These are phyloP conservation scores for Meriones unguiculatus DNA, from an alignment of 2,113 vertebrate species.

Conservation along the genomic window DNA sequence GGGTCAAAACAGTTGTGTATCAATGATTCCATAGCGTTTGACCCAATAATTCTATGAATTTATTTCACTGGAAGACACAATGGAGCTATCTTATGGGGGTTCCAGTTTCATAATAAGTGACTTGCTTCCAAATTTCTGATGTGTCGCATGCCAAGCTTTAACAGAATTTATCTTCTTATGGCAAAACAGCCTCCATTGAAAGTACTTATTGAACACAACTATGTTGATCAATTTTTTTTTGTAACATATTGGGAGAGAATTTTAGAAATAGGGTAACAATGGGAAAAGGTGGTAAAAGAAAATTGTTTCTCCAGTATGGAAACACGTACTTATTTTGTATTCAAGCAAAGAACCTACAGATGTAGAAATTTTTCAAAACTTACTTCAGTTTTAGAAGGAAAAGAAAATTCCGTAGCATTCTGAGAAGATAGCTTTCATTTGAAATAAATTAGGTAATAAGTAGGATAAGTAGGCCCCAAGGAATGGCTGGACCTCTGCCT, in stretches of 20 bases:
- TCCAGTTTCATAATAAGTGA: neutral
- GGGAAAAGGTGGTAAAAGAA: neutral
- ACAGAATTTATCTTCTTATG: neutral
- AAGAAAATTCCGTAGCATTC: neutral
- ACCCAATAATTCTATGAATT: neutral
- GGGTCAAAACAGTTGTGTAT: neutral
- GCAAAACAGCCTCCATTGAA: neutral
- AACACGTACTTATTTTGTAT: neutral
- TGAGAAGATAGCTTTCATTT: neutral
- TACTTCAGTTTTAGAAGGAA: neutral
- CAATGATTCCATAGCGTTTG: neutral
- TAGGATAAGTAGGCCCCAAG: neutral
- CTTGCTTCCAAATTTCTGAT: neutral
- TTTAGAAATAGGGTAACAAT: neutral
- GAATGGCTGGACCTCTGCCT: neutral
- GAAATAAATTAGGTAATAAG: neutral
- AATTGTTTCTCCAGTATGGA: neutral
- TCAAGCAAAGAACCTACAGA: neutral
- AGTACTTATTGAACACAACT: neutral
- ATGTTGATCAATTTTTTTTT: neutral
- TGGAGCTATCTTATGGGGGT: neutral
- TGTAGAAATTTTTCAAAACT: neutral
- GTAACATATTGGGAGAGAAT: neutral
- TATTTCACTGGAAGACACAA: neutral
- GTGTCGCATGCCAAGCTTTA: neutral